Evolutionary conservation across 2,888 invertebrate genomes (phyloP), one percentile per base, ranked within the genome.

Genomic region (Drosophila ustulata): DNA sequence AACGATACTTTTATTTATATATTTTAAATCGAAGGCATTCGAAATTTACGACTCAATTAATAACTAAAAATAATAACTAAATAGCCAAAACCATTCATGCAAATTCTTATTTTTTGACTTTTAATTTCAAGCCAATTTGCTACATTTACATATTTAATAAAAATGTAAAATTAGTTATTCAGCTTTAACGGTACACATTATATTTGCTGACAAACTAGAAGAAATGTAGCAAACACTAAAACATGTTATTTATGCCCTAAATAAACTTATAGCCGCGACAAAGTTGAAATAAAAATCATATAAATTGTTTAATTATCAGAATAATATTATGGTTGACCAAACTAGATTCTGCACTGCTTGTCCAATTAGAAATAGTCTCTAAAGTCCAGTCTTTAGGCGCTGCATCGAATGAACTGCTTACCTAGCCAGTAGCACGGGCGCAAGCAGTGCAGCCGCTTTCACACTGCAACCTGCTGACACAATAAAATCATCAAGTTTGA

Each of bases 401-500:
- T 34, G 25, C 7, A 26, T 0, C 0, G 6, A 3, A 18, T 11
- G 25, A 43, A 55, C 55, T 55, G 55, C 55, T 56, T 56, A 34
- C 13, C 23, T 7, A 11, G 0, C 18, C 6, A 11, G 9, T 7
- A n/a, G 18, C 2, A 11, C 11, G 9, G 2, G 1, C 3, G 18
- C 23, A 56, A 56, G 55, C 55, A 56, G 55, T 56, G 39, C 39
- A 39, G 39, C 11, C 4, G 2, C 5, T 11, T 26, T 28, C 52
- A 39, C 4, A 28, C 4, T 28, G 52, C 52, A 52, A 52, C 37
- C 37, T 52, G 52, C 52, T 39, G 37, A 39, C 37, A 56, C 45
- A 45, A 45, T 56, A 32, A 56, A 56, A 56, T 25, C 55, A 56
- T 56, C 55, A 56, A 45, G n/a, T 45, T 32, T 45, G 37, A n/a